A percentile compares a stretch with the other conserved stretches of the same genome.
Evolutionary conservation across 2,113 vertebrate genomes (phyloP).

Genomic region (Grammomys dolichurus): DNA sequence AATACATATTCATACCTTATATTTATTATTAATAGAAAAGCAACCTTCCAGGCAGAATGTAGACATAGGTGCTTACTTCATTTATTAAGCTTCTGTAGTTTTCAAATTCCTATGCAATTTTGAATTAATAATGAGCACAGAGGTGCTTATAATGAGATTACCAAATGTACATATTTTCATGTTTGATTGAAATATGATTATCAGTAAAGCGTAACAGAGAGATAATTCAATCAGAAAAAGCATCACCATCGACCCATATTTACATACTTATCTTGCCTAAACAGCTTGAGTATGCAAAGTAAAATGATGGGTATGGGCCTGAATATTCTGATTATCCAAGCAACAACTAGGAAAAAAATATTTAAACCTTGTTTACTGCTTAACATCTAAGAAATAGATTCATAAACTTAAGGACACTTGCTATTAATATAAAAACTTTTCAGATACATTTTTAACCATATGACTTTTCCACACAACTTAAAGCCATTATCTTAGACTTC

Average conservation of each 20-base stretch:
- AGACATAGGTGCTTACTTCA: not conserved
- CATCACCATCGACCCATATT: not conserved
- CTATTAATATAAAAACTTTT: not conserved
- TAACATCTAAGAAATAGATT: not conserved
- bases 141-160: not conserved
- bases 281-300: not conserved
- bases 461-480: not conserved
- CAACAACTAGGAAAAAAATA: not conserved
- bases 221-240: not conserved
- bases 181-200: constrained; percentile 13
- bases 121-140: constrained; percentile 27
- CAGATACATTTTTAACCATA: not conserved
- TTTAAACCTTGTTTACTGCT: not conserved
- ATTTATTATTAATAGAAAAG: constrained; percentile 10
- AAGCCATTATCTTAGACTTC: not conserved
- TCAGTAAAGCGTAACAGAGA: not conserved
- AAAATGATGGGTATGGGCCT: not conserved
- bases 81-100: not conserved
- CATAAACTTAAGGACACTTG: not conserved
- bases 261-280: not conserved
- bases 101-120: not conserved
- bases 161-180: not conserved
- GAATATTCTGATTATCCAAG: not conserved
- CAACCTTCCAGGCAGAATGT: not conserved
- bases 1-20: not conserved